phyloP scores from a whole-genome alignment of 2,888 invertebrate species.

The Sericinus montela region DNA sequence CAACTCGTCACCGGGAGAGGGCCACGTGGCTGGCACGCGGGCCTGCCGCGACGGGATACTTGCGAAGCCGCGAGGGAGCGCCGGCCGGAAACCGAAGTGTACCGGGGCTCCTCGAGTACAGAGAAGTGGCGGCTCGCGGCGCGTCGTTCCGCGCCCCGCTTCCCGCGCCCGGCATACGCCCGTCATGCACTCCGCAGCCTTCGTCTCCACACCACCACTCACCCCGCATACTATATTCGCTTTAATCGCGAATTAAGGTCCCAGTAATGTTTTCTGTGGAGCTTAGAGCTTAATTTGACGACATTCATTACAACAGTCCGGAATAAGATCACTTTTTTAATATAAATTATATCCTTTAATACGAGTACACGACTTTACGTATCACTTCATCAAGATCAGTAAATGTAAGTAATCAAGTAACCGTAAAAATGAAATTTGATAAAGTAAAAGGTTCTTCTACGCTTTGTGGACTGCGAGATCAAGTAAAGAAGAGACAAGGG shows the following conservation, averaged over 20 bases:
- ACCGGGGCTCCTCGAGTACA: constrained; percentile 76
- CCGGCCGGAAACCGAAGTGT: constrained; percentile 77
- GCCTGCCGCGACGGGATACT: constrained; percentile 47
- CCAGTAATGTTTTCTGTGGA: constrained; percentile 69
- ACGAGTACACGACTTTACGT: not conserved
- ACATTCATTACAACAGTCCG: constrained; percentile 48
- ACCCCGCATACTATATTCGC: constrained; percentile 76
- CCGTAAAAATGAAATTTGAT: constrained; percentile 8
- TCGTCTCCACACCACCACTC: constrained; percentile 73
- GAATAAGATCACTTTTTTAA: constrained; percentile 4
- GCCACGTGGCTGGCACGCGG: constrained; percentile 68
- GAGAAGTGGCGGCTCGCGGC: constrained; percentile 75
- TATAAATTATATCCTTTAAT: constrained; percentile 1
- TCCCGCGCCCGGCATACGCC: constrained; percentile 43
- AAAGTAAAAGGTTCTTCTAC: constrained; percentile 8
- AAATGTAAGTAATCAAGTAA: too few relatives aligned
- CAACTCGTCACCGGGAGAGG: constrained; percentile 39
- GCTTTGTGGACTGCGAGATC: constrained; percentile 11
- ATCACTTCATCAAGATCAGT: not conserved
- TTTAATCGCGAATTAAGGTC: constrained; percentile 77
- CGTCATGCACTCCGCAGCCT: constrained; percentile 71
- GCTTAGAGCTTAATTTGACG: constrained; percentile 71
- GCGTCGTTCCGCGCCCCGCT: constrained; percentile 49
- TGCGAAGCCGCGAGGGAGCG: constrained; percentile 70
- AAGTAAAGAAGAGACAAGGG: constrained; percentile 14